phyloP scores from a whole-genome alignment of 2,113 vertebrate genomes.

The Thoracochromis brauschi region DNA sequence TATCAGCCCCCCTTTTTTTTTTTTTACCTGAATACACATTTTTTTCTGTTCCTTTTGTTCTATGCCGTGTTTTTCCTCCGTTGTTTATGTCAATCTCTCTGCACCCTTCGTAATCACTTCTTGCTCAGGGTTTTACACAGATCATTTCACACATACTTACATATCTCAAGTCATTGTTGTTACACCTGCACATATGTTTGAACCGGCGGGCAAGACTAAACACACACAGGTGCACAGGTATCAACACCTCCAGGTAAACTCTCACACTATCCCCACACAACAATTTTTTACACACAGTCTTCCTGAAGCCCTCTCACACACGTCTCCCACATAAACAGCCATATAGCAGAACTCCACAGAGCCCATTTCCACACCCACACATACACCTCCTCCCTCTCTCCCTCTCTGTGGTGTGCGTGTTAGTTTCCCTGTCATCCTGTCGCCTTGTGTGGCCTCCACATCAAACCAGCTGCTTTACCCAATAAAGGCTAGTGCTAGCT shows the following conservation, averaged over 20 bases:
- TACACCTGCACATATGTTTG: neutral
- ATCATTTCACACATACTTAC: neutral
- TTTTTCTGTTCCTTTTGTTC: neutral
- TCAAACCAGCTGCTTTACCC: slow-evolving; percentile 56
- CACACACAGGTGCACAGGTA: neutral
- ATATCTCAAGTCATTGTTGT: neutral
- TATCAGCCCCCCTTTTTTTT: neutral
- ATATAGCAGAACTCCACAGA: slow-evolving; percentile 23
- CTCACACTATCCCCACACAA: neutral
- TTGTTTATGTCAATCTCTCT: neutral
- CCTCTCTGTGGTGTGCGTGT: slow-evolving; percentile 14
- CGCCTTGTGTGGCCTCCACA: slow-evolving; percentile 63
- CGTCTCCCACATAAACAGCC: slow-evolving; percentile 9
- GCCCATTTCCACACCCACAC: slow-evolving; percentile 22
- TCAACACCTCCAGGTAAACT: neutral
- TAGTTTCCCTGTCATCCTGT: slow-evolving; percentile 35
- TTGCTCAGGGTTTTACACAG: neutral
- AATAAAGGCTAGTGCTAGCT: slow-evolving; percentile 47
- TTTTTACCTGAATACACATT: neutral
- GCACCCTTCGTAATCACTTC: neutral
- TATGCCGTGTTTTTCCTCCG: neutral
- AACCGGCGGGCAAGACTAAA: neutral
- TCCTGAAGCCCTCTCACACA: neutral
- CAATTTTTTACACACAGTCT: neutral
- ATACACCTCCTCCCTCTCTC: neutral